phyloP scores from a whole-genome alignment of 2,888 invertebrate species.

The Spodoptera littoralis region DNA sequence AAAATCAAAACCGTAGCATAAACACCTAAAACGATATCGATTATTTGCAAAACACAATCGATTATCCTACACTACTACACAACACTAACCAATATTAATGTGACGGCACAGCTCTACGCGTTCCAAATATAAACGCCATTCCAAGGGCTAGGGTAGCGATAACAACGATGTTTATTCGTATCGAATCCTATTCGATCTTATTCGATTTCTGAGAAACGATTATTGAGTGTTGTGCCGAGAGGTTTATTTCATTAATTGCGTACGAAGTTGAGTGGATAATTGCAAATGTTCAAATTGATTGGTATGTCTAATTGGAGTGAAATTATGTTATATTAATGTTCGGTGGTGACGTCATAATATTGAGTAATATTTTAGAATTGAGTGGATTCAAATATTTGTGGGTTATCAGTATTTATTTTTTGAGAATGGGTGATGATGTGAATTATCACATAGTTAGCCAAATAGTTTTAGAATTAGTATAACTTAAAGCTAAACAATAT shows the following conservation, averaged over 20 bases:
- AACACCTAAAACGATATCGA: constrained; percentile 1
- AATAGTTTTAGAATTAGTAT: too few species aligned
- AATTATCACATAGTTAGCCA: too few species aligned
- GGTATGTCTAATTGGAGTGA: neutral
- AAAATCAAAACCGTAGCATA: neutral
- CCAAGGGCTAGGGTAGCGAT: constrained; percentile 26
- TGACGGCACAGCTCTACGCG: constrained; percentile 31
- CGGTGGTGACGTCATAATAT: too few species aligned
- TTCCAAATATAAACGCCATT: constrained; percentile 48
- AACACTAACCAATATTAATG: constrained; percentile 46
- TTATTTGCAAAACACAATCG: constrained; percentile 8
- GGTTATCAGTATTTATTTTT: too few species aligned
- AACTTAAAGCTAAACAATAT: too few species aligned
- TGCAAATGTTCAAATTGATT: constrained; percentile 32
- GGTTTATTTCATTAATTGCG: constrained; percentile 45
- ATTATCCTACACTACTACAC: constrained; percentile 1
- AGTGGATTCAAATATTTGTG: too few species aligned
- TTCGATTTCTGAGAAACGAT: constrained; percentile 37
- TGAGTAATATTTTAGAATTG: too few species aligned
- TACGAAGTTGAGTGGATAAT: constrained; percentile 23
- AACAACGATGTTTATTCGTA: constrained; percentile 44
- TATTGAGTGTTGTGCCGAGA: constrained; percentile 26
- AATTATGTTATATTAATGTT: neutral
- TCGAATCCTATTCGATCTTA: constrained; percentile 28
- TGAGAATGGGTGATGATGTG: too few species aligned